These are phyloP conservation scores for Neuroterus valhalla DNA, from an alignment of 1,140 invertebrate species.

Conservation along the genomic window DNA sequence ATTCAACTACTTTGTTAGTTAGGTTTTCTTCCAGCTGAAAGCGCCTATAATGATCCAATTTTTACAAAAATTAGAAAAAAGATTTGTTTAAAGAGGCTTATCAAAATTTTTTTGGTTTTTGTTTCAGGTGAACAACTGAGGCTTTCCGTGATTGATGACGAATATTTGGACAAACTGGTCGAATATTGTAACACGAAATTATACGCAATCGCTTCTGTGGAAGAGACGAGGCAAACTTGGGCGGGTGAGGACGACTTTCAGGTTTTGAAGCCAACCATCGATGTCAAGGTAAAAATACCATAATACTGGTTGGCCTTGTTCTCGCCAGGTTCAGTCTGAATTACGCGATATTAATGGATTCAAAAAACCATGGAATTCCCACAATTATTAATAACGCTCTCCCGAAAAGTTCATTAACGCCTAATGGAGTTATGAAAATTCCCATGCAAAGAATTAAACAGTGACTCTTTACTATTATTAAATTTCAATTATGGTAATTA, in stretches of 20 bases:
- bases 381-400: too few relatives aligned
- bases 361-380: too few relatives aligned
- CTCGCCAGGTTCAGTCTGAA: background rate
- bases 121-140: conserved; percentile 78
- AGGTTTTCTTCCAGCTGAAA: too few relatives aligned
- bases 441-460: too few relatives aligned
- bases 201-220: conserved; percentile 81
- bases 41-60: too few relatives aligned
- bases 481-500: too few relatives aligned
- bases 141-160: conserved; percentile 77
- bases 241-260: conserved; percentile 85
- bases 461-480: too few relatives aligned
- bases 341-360: too few relatives aligned
- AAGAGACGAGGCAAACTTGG: conserved; percentile 85
- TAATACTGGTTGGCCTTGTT: background rate
- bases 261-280: conserved; percentile 81
- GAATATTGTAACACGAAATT: conserved; percentile 86
- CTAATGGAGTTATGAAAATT: too few relatives aligned
- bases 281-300: conserved; percentile 76
- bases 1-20: too few relatives aligned
- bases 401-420: too few relatives aligned
- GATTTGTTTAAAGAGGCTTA: background rate
- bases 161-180: conserved; percentile 83
- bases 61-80: background rate
- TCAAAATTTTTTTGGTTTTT: conserved; percentile 34